Evolutionary conservation across 2,797 vertebrate species (phyloP), one percentile per base, ranked within the genome.

Genomic region (Onychomys torridus): DNA sequence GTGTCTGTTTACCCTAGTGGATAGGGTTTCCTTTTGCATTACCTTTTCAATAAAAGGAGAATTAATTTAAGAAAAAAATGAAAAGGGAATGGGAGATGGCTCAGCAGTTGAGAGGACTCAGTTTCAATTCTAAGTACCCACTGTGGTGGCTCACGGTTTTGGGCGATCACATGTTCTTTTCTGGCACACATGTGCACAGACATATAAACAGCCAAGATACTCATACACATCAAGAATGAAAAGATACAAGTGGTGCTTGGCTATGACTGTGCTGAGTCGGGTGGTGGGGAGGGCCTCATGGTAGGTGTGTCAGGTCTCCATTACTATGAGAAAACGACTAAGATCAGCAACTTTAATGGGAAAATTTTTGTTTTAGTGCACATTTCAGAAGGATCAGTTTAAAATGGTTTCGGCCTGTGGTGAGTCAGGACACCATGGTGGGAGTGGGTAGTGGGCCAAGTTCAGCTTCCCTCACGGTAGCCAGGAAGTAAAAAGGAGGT

Each of bases 41-140:
- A 34, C 34, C n/a, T 85, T 92, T 96, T 85, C 19, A 25, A 32
- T 57, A 83, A 95, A 95, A 43, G 78, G 91, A 79, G 52, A 81
- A 78, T 91, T 52, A 14, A 23, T 34, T 75, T 89, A 78, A 73
- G 43, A 57, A 10, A 61, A 73, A 77, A 85, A 49, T 27, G 7
- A 12, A 34, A 84, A 65, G 61, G 19, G 32, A 85, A 27, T 27
- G 4, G 13, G 43, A 86, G 32, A 52, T 10, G 32, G 19, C 65
- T 67, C 43, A 85, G 61, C 83, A 85, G 43, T 67, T 49, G 67
- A 49, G 32, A 67, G 16, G 11, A 49, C 27, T 49, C 6, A 1
- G 32, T 49, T 34, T 67, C 65, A 63, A 49, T 49, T 67, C 43
- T 49, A 49, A n/a, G 63, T 12, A 69, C 19, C 32, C 21, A 52